Conservation (phyloP, 2,797 vertebrate species). For the Cynopterus sphinx region DNA sequence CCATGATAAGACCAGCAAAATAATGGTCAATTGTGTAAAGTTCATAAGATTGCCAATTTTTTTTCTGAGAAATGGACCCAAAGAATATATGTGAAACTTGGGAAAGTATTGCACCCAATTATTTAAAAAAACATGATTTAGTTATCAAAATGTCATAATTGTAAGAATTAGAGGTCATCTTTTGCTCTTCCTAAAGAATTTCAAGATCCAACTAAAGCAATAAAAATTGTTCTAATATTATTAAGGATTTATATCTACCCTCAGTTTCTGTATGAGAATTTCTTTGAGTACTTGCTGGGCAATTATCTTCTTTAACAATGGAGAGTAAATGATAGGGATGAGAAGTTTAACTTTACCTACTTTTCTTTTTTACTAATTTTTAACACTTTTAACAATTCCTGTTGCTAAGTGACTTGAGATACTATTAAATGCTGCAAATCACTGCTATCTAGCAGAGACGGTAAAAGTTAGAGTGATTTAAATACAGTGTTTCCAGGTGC, state of each 20-base stretch:
- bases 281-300: conserved; percentile 42
- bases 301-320: conserved; percentile 55
- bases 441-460: neutral
- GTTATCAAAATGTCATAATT: conserved; percentile 12
- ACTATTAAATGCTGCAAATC: neutral
- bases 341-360: conserved; percentile 15
- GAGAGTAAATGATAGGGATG: conserved; percentile 24
- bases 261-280: conserved; percentile 28
- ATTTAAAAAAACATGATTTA: neutral
- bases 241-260: conserved; percentile 46
- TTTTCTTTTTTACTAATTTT: conserved; percentile 39
- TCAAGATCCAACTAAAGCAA: conserved; percentile 3
- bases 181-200: conserved; percentile 25
- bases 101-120: neutral
- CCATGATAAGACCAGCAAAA: neutral
- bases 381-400: conserved; percentile 40
- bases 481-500: neutral
- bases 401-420: neutral
- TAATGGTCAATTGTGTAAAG: neutral
- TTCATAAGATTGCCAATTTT: neutral
- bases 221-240: neutral
- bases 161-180: neutral
- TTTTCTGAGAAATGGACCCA: neutral
- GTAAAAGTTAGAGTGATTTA: neutral
- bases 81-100: neutral